Base-by-base conservation (phyloP, 2,797 vertebrate genomes). In the Acrossocheilus fasciatus region DNA sequence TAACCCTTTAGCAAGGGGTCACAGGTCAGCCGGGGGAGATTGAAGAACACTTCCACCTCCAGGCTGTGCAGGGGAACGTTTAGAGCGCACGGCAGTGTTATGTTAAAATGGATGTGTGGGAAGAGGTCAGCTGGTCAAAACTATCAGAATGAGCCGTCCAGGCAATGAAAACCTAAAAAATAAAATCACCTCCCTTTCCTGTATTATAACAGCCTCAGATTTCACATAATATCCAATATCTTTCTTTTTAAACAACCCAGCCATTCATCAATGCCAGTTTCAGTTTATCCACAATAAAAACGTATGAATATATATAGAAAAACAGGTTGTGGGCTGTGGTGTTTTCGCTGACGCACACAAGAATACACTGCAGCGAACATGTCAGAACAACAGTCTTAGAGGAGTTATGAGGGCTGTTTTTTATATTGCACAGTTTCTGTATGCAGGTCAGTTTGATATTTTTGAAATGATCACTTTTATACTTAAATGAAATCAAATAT, bases 1-100 rank as follows among this genome's bases (percentile, higher is more conserved):
- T 94, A 93, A 95, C 93, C 93, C 87, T 20, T 59, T 90, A 90
- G 91, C 89, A 87, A 90, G 89, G 89, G 91, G 91, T 92, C 87
- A 89, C 88, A 91, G 90, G 88, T 81, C 83, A 76, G 77, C 57
- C 17, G 62, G 75, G 77, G 23, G 86, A 91, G 81, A 52, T 86
- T 52, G 88, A 90, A 87, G 87, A 87, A 86, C 77, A 59, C 85
- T 90, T 85, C 68, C 87, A 84, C 91, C 90, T 91, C 87, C 87
- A 86, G 91, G 79, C 90, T 90, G 68, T 85, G 39, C 69, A 39
- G 88, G 75, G 88, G 82, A 85, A 75, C 45, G 68, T 76, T 88
- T 77, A 85, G 81, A 43, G 81, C 1, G 23, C 26, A 30, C 62
- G n/a, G 72, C 14, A 47, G 68, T 69, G 85, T 50, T 57, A 59